Conservation (phyloP, 2,888 invertebrate genomes). For the Ophion ventricosus region DNA sequence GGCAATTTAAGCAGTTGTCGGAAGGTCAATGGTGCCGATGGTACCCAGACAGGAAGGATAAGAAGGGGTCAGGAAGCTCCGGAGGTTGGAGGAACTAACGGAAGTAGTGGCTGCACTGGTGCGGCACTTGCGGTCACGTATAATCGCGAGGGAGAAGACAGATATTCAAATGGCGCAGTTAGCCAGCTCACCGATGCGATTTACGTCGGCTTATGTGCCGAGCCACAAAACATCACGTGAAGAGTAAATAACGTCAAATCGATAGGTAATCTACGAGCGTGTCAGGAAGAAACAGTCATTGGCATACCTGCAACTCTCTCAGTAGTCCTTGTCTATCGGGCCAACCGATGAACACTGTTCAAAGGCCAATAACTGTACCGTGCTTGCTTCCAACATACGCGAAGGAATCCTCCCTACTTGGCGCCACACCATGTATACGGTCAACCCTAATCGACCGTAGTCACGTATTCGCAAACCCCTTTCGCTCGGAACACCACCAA, state of each 20-base stretch:
- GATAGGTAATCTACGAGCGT: slow-evolving; percentile 12
- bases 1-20: slow-evolving; percentile 68
- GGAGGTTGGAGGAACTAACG: slow-evolving; percentile 10
- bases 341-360: not conserved
- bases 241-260: slow-evolving; percentile 26
- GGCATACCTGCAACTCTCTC: not conserved
- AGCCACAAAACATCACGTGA: slow-evolving; percentile 23
- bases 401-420: slow-evolving; percentile 23
- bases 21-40: slow-evolving; percentile 63
- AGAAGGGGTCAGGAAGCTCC: slow-evolving; percentile 20
- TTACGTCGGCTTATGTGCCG: slow-evolving; percentile 35
- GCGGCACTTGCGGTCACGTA: slow-evolving; percentile 68
- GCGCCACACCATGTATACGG: slow-evolving; percentile 10
- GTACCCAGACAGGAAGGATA: slow-evolving; percentile 11
- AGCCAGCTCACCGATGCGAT: slow-evolving; percentile 40
- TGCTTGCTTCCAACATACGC: slow-evolving; percentile 7
- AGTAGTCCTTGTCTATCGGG: not conserved
- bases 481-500: slow-evolving; percentile 25
- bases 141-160: slow-evolving; percentile 68
- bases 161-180: slow-evolving; percentile 69
- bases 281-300: slow-evolving; percentile 9
- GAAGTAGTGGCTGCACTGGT: slow-evolving; percentile 40
- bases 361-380: slow-evolving; percentile 1
- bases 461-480: slow-evolving; percentile 68
- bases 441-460: slow-evolving; percentile 66